Evolutionary conservation across 1,140 invertebrate species (phyloP), one percentile per base, ranked within the genome.

Genomic region (Calephelis virginiensis): DNA sequence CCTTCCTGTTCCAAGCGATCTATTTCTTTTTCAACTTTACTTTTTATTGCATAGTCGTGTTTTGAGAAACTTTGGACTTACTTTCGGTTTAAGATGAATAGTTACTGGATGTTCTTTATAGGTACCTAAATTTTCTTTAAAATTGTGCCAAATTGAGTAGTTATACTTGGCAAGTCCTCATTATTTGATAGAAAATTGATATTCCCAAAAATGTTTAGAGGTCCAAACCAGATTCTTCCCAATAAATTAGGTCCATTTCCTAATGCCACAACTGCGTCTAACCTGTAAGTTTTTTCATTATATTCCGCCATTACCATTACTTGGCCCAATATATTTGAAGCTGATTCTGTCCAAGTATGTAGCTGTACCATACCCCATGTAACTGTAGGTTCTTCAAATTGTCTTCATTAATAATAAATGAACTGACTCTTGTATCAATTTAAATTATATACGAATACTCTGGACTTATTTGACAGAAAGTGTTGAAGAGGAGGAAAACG

Each of bases 31-130:
- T 86, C 80, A 6, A 92, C 80, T 70, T 80, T 77, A 9, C 80
- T 75, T 63, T 74, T 78, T 40, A 92, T 68, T 13, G 87, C 83
- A 71, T 75, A 89, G 74, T 38, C 83, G 79, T 74, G 65, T 70
- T 82, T 67, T 80, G 1, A 78, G 46, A 71, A 78, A 80, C 70
- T 48, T 56, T 17, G 17, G 17, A 17, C 1, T 17, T 17, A 3
- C 17, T 17, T 17, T 17, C 3, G 17, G 17, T 17, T 17, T 17
- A 17, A 17, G n/a, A n/a, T n/a, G n/a, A n/a, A n/a, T n/a, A n/a
- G 0, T 17, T 17, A 17, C 17, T 17, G 17, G 17, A 17, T 17
- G 17, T 17, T 17, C n/a, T n/a, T n/a, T n/a, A n/a, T n/a, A n/a
- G n/a, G n/a, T n/a, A n/a, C n/a, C n/a, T n/a, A n/a, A n/a, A n/a